These are phyloP conservation scores for Ceratosolen solmsi DNA, from an alignment of 1,140 invertebrate species.

Conservation along the genomic window DNA sequence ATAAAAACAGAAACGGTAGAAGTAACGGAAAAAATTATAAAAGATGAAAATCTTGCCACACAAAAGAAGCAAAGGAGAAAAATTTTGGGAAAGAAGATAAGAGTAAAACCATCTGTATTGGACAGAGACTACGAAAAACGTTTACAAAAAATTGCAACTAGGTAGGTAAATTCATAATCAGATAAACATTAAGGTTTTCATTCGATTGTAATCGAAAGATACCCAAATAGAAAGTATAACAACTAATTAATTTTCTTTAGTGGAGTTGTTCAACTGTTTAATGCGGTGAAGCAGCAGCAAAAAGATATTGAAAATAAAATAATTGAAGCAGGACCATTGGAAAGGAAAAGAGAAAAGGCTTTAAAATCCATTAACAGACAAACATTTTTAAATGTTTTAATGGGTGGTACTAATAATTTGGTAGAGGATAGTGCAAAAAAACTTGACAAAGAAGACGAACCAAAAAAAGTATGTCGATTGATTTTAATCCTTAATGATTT, in stretches of 20 bases:
- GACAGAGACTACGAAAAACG: conserved; percentile 83
- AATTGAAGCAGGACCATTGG: conserved; percentile 81
- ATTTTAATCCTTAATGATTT: too few species aligned
- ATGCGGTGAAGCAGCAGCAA: conserved; percentile 90
- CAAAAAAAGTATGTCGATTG: conserved; percentile 45
- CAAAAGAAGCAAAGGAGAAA: conserved; percentile 71
- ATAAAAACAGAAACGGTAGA: conserved; percentile 67
- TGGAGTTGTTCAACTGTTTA: conserved; percentile 93
- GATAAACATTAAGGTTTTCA: not conserved
- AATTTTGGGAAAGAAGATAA: conserved; percentile 76
- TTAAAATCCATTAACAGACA: conserved; percentile 86
- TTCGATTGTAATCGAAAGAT: not conserved
- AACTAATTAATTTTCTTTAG: conserved; percentile 72
- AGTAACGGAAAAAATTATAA: conserved; percentile 63
- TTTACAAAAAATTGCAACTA: conserved; percentile 87
- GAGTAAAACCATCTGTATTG: conserved; percentile 82
- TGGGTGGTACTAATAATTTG: conserved; percentile 79
- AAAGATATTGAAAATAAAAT: conserved; percentile 83
- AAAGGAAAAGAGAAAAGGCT: conserved; percentile 87
- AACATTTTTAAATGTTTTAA: conserved; percentile 86
- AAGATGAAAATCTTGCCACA: conserved; percentile 55
- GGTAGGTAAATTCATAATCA: conserved; percentile 64
- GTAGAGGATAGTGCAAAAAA: conserved; percentile 55
- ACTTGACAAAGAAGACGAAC: conserved; percentile 49
- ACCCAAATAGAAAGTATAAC: not conserved